Conservation (phyloP, 2,888 invertebrate species). For the Horisme vitalbata region DNA sequence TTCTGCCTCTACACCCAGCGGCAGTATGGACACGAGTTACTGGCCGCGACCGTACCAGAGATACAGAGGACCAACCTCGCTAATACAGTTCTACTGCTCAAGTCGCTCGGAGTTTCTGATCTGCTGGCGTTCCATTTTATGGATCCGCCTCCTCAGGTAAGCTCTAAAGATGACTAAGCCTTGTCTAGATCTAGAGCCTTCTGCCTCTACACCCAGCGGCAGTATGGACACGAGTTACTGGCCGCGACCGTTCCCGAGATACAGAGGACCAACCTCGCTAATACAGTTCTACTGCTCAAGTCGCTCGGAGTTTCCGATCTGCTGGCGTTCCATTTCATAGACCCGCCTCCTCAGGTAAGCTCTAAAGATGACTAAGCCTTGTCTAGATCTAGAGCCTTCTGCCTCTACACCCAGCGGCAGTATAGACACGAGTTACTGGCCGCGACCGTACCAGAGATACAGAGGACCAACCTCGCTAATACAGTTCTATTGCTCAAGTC, state of each 20-base stretch:
- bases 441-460: not conserved
- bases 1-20: too few relatives aligned
- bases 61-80: not conserved
- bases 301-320: slow-evolving; percentile 98
- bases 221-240: slow-evolving; percentile 97
- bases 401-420: not conserved
- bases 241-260: slow-evolving; percentile 98
- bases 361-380: too few relatives aligned
- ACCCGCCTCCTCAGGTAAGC: slow-evolving; percentile 95
- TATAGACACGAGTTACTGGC: not conserved
- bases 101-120: slow-evolving; percentile 98
- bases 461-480: not conserved
- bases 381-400: not conserved
- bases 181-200: slow-evolving; percentile 73
- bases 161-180: too few relatives aligned
- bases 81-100: slow-evolving; percentile 83
- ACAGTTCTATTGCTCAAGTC: too few relatives aligned
- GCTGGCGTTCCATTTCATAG: slow-evolving; percentile 99
- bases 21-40: too few relatives aligned
- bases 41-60: too few relatives aligned
- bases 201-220: slow-evolving; percentile 97
- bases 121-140: slow-evolving; percentile 99
- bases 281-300: slow-evolving; percentile 97
- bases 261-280: slow-evolving; percentile 98
- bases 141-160: slow-evolving; percentile 98